Conservation (phyloP, 2,113 vertebrate genomes). For the Oreochromis niloticus region DNA sequence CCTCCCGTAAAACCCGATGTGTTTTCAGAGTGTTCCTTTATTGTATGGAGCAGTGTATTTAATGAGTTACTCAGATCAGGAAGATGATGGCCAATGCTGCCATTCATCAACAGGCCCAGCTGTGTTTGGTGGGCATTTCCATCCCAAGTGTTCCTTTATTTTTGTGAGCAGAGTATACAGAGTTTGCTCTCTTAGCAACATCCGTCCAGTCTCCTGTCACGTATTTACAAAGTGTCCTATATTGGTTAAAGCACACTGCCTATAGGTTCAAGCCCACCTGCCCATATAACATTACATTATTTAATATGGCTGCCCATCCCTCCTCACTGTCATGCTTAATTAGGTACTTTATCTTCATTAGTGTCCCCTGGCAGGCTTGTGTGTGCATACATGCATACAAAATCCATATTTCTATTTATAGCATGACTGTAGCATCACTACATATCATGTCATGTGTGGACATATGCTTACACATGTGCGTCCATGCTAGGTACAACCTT, state of each 20-base stretch:
- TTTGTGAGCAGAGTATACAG: background rate
- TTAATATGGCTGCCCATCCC: slow-evolving; percentile 36
- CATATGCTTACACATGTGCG: background rate
- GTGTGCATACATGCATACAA: background rate
- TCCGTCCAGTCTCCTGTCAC: background rate
- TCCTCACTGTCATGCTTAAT: slow-evolving; percentile 56
- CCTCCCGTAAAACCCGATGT: background rate
- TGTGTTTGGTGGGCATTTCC: background rate
- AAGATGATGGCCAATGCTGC: background rate
- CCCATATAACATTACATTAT: slow-evolving; percentile 58
- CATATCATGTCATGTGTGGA: background rate
- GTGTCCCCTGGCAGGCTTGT: slow-evolving; percentile 14
- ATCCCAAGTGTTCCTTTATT: background rate
- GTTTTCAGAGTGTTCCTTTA: background rate
- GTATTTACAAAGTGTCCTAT: background rate
- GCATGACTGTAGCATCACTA: background rate
- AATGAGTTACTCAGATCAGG: background rate
- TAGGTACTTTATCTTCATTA: slow-evolving; percentile 70
- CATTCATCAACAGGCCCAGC: background rate
- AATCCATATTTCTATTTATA: background rate
- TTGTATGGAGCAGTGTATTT: background rate
- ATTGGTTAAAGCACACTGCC: background rate
- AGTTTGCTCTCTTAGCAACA: background rate
- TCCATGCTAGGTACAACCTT: background rate
- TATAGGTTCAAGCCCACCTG: slow-evolving; percentile 31